These are phyloP conservation scores for Platysternon megacephalum DNA, from an alignment of 2,113 vertebrate genomes.

Conservation along the genomic window DNA sequence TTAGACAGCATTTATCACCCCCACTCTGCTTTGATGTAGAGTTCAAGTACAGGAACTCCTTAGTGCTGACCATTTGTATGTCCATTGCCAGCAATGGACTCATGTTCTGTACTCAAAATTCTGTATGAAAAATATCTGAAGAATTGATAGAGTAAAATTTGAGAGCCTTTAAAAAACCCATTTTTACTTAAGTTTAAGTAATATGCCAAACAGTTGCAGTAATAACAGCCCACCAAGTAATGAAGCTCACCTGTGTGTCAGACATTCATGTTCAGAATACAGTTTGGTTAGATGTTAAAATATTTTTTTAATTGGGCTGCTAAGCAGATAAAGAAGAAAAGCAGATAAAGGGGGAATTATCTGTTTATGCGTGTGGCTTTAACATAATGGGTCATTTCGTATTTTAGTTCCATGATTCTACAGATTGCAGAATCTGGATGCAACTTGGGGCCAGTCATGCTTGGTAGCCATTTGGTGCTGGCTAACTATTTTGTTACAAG, in stretches of 20 bases:
- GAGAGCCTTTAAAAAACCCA: slow-evolving; percentile 44
- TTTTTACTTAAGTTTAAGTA: slow-evolving; percentile 41
- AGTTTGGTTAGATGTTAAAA: neutral
- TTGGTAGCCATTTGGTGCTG: neutral
- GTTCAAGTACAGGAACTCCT: too few species aligned
- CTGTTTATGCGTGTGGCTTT: slow-evolving; percentile 24
- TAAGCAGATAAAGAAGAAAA: neutral
- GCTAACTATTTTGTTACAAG: neutral
- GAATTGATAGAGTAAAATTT: slow-evolving; percentile 42
- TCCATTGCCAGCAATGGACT: slow-evolving; percentile 74
- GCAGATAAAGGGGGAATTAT: neutral
- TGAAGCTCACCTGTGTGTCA: slow-evolving; percentile 6
- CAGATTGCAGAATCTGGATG: neutral
- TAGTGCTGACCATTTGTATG: slow-evolving; percentile 26
- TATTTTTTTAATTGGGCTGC: slow-evolving; percentile 22
- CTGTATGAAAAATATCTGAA: slow-evolving; percentile 60
- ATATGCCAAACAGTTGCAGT: slow-evolving; percentile 55
- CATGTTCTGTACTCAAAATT: slow-evolving; percentile 68
- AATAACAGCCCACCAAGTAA: slow-evolving; percentile 41
- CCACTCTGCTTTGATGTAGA: neutral
- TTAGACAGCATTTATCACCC: slow-evolving; percentile 27
- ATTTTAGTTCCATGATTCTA: neutral
- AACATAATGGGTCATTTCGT: neutral
- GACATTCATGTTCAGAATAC: slow-evolving; percentile 30
- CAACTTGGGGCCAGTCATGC: neutral